Conservation (phyloP, 2,888 invertebrate genomes). For the Temnothorax unifasciatus region DNA sequence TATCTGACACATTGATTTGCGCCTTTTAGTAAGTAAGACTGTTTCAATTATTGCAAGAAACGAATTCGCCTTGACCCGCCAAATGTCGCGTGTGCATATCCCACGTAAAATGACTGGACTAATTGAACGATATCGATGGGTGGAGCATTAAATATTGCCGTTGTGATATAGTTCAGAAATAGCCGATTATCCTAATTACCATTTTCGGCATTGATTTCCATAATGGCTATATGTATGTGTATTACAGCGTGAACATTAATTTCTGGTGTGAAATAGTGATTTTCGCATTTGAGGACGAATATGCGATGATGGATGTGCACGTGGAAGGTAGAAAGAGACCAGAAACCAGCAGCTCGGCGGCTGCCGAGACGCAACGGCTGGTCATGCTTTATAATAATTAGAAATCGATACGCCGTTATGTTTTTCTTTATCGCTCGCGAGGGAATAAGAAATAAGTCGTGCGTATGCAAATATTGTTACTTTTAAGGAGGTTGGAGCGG, state of each 20-base stretch:
- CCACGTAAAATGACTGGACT: conserved; percentile 21
- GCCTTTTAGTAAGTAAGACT: not conserved
- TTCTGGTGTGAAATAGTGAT: conserved; percentile 37
- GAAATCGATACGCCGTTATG: conserved; percentile 69
- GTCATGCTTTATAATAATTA: conserved; percentile 58
- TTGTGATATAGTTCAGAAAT: conserved; percentile 26
- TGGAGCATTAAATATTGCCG: conserved; percentile 33
- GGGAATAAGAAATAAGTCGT: conserved; percentile 44
- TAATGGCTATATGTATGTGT: not conserved
- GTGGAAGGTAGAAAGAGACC: not conserved
- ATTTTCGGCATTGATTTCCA: conserved; percentile 17
- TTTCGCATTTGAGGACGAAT: conserved; percentile 31
- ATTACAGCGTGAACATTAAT: conserved; percentile 28
- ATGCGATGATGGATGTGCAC: conserved; percentile 19
- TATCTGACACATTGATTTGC: conserved; percentile 16
- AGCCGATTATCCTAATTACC: conserved; percentile 50
- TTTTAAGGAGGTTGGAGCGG: no score
- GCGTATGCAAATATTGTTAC: not conserved
- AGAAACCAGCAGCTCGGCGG: conserved; percentile 16
- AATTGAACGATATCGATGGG: conserved; percentile 13
- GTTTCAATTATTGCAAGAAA: conserved; percentile 24
- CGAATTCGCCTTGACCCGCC: not conserved
- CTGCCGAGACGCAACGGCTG: conserved; percentile 45
- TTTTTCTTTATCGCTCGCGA: conserved; percentile 51
- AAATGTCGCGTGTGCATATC: conserved; percentile 24